These are phyloP conservation scores for Ennomos erosarius DNA, from an alignment of 2,888 invertebrate species.

Conservation along the genomic window DNA sequence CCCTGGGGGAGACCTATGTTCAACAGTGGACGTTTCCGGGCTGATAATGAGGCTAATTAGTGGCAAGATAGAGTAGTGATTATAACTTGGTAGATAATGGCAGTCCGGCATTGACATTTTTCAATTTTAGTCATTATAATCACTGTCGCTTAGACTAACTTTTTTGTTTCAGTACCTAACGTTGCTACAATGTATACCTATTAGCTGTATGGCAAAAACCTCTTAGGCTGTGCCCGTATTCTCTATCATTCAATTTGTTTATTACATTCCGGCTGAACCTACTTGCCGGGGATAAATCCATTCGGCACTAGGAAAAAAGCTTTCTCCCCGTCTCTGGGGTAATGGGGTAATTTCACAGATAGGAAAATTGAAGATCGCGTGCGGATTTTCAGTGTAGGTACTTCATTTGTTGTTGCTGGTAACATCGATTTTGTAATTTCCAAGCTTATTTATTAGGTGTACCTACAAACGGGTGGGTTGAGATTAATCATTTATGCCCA, in stretches of 20 bases:
- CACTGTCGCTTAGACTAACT: too few relatives aligned
- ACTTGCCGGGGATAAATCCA: conserved; percentile 12
- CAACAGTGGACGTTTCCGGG: too few relatives aligned
- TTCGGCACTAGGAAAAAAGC: conserved; percentile 13
- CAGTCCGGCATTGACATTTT: too few relatives aligned
- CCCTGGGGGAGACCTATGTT: too few relatives aligned
- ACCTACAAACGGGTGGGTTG: background rate
- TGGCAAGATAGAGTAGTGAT: too few relatives aligned
- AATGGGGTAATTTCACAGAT: conserved; percentile 9
- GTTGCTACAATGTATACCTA: too few relatives aligned
- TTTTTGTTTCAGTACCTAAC: too few relatives aligned
- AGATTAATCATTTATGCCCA: conserved; percentile 9
- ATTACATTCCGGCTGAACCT: conserved; percentile 5
- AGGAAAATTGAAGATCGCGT: conserved; percentile 4
- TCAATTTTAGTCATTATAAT: too few relatives aligned
- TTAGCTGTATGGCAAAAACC: too few relatives aligned
- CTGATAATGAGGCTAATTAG: too few relatives aligned
- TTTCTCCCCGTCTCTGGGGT: conserved; percentile 15
- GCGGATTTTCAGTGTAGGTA: conserved; percentile 1
- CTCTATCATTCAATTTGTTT: conserved; percentile 18
- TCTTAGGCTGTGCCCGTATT: background rate
- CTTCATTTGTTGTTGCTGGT: background rate
- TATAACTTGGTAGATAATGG: too few relatives aligned
- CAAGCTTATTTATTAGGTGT: background rate
- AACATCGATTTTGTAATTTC: background rate